Base-by-base conservation (phyloP, 1,140 invertebrate genomes). In the Nixonia krombeini region DNA sequence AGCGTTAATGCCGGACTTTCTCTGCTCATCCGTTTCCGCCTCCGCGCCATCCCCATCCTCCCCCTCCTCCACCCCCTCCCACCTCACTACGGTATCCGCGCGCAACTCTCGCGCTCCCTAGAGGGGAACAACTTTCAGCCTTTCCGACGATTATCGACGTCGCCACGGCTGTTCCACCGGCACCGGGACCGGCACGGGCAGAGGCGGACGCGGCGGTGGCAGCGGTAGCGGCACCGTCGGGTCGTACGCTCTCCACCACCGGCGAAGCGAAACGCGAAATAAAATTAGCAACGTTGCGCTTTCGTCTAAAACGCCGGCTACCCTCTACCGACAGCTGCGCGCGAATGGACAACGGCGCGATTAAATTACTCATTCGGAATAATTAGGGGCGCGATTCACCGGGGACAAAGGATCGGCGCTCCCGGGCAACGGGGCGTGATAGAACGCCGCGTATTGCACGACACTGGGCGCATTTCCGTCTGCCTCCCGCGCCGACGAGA, bases 1-100 rank as follows among this genome's bases (percentile, higher is more conserved):
- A 62, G 65, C 65, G 57, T 68, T 68, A 68, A 62, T 68, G 52
- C 65, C 37, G 57, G 56, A 67, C 64, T 56, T 50, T 45, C 13
- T 55, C 55, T 2, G 8, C 29, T 31, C n/a, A n/a, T 21, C 6
- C 29, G 8, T 31, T 31, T 9, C 9, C 8, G n/a, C n/a, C n/a
- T n/a, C n/a, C n/a, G n/a, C n/a, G n/a, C n/a, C n/a, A n/a, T n/a
- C 9, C 29, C 9, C 29, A 4, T 9, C 9, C 29, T 21, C 29
- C 8, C 29, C 9, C 29, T 31, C 29, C 8, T 9, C 8, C 8
- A 9, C 8, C 37, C 42, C 42, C 52, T 47, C 61, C 12, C 12
- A 37, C 42, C 4, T 16, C 0, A 4, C 12, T 26, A 37, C 5
- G 40, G 46, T 29, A 6, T 35, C 15, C 33, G 46, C 37, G 25